phyloP scores from a whole-genome alignment of 2,113 vertebrate species.

The Narcine bancroftii region DNA sequence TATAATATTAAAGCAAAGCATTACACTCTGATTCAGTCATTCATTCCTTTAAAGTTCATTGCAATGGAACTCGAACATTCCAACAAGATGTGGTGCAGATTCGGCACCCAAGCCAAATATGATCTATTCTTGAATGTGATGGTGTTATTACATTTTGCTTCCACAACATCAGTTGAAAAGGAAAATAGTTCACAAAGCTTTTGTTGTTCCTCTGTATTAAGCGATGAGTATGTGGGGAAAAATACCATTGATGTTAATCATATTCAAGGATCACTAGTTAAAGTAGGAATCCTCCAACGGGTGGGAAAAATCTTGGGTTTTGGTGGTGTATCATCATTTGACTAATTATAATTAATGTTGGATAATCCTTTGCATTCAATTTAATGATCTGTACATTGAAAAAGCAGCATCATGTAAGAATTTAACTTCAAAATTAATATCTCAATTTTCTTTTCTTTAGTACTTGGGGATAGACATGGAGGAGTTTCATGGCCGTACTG shows the following conservation, averaged over 20 bases:
- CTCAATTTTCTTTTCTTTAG: constrained; percentile 47
- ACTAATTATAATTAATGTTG: too few relatives aligned
- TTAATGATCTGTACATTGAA: neutral
- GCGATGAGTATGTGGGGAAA: too few relatives aligned
- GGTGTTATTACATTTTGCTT: neutral
- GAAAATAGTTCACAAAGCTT: neutral
- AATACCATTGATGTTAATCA: neutral
- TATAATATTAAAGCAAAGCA: neutral
- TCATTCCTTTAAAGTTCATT: neutral
- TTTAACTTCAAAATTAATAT: neutral
- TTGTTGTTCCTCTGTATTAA: neutral
- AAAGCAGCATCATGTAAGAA: neutral
- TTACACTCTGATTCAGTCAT: neutral
- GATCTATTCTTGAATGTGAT: neutral
- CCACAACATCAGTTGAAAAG: neutral
- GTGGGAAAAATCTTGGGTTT: too few relatives aligned
- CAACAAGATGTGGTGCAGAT: neutral
- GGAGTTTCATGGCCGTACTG: constrained; percentile 87
- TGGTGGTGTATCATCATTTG: too few relatives aligned
- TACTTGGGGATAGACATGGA: constrained; percentile 95
- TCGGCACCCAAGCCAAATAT: neutral
- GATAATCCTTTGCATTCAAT: neutral
- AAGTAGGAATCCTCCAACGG: neutral
- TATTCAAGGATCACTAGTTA: neutral
- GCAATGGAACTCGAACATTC: neutral